Percentiles rank a stretch among this genome's conserved stretches.
phyloP scores from a whole-genome alignment of 2,888 invertebrate species.

The Branchellion lobata region DNA sequence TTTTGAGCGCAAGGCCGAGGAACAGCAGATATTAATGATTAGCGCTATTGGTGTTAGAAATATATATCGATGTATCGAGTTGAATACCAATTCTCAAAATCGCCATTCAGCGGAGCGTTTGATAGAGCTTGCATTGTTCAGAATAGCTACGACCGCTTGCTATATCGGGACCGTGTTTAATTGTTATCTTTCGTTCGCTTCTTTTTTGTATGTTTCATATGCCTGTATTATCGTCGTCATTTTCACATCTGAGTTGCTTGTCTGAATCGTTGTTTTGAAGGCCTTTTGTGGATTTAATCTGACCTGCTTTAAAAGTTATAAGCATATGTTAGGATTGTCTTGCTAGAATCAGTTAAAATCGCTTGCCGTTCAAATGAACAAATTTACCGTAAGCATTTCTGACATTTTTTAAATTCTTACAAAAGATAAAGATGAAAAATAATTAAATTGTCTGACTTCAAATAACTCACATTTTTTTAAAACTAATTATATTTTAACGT shows the following conservation, averaged over 20 bases:
- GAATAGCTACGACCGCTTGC: slow-evolving; percentile 12
- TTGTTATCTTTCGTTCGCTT: background rate
- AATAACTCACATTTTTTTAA: too few species aligned
- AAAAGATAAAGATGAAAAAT: too few species aligned
- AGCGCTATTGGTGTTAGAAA: background rate
- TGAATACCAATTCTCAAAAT: slow-evolving; percentile 10
- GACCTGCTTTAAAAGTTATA: background rate
- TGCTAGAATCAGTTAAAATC: background rate
- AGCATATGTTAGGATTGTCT: slow-evolving; percentile 15
- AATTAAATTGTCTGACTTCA: too few species aligned
- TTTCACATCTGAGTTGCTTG: background rate
- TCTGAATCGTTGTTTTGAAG: background rate
- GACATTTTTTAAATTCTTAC: too few species aligned
- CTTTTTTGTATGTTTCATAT: background rate
- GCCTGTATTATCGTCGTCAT: slow-evolving; percentile 3
- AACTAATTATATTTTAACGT: too few species aligned
- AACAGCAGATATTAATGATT: slow-evolving; percentile 18
- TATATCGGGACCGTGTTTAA: slow-evolving; percentile 16
- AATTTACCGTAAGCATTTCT: background rate
- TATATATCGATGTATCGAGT: slow-evolving; percentile 7
- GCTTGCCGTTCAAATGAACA: slow-evolving; percentile 12
- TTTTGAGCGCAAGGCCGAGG: slow-evolving; percentile 1
- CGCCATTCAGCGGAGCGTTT: slow-evolving; percentile 17
- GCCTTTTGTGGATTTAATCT: background rate
- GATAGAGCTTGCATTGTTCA: slow-evolving; percentile 15